phyloP scores from a whole-genome alignment of 2,888 invertebrate species.

The Taphrorychus bicolor region DNA sequence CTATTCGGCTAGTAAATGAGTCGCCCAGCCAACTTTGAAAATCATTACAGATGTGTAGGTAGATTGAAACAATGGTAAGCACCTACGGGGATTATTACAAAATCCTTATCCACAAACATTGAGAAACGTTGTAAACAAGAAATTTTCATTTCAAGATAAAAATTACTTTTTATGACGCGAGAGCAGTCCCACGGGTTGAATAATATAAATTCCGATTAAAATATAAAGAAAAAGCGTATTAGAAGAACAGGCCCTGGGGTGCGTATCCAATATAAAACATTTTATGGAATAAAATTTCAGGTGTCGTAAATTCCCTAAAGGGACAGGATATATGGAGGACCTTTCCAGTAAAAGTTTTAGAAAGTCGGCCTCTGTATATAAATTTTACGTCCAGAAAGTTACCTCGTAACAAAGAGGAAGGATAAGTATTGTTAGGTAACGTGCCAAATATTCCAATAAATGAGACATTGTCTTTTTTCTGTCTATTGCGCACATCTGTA shows the following conservation, averaged over 20 bases:
- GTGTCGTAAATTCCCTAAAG: conserved; percentile 24
- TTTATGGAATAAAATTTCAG: conserved; percentile 25
- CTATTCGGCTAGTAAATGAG: neutral
- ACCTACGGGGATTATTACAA: no score
- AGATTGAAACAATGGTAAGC: no score
- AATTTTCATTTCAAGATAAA: neutral
- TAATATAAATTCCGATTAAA: conserved; percentile 8
- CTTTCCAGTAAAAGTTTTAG: conserved; percentile 24
- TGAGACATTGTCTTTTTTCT: no score
- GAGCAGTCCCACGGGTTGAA: neutral
- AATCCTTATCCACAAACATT: no score
- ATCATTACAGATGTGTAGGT: no score
- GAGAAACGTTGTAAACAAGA: neutral
- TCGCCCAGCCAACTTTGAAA: no score
- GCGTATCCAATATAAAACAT: conserved; percentile 14
- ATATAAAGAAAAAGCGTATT: conserved; percentile 6
- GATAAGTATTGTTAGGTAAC: conserved; percentile 11
- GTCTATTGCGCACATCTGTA: no score
- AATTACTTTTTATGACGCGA: neutral
- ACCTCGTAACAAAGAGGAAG: conserved; percentile 7
- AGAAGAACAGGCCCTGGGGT: conserved; percentile 1
- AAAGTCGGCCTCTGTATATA: conserved; percentile 24
- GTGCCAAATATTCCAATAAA: no score
- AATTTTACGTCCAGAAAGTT: conserved; percentile 18
- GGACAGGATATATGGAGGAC: conserved; percentile 25